phyloP scores from a whole-genome alignment of 2,113 vertebrate species.

The Chauna torquata region DNA sequence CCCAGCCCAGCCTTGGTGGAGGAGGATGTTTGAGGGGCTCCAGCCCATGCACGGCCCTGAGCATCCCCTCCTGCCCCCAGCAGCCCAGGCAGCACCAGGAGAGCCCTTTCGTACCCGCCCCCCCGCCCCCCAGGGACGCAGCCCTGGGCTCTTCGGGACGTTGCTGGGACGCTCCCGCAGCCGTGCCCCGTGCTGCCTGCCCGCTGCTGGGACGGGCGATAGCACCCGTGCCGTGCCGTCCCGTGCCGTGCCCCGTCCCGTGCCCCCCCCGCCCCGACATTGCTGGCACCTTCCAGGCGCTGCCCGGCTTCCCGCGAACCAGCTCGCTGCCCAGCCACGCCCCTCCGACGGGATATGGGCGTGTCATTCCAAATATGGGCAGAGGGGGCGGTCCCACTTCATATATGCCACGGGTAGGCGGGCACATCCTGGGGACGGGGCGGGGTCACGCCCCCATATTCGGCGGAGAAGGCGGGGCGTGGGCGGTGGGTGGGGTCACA shows the following conservation, averaged over 20 bases:
- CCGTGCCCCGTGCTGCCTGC: not conserved
- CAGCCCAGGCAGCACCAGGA: too few relatives aligned
- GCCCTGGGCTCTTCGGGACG: not conserved
- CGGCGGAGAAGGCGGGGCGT: not conserved
- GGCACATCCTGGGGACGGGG: accelerated
- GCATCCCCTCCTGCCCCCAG: not conserved
- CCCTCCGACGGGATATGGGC: accelerated
- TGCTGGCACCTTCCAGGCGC: not conserved
- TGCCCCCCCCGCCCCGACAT: accelerated
- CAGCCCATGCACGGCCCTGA: accelerated
- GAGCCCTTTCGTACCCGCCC: not conserved
- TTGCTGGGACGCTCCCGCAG: not conserved
- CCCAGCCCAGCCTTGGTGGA: not conserved
- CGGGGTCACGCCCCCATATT: not conserved
- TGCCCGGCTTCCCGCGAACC: not conserved
- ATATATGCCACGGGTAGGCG: not conserved
- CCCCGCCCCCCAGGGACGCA: too few relatives aligned
- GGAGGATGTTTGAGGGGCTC: not conserved
- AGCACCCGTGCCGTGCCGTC: not conserved
- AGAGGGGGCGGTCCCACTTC: accelerated
- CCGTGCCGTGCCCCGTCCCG: accelerated
- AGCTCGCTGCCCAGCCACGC: accelerated
- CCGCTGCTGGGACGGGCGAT: not conserved
- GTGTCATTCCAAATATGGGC: accelerated
- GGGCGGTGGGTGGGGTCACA: not conserved